Base-by-base conservation (phyloP, 2,113 vertebrate species). In the Myrmophylax atrothorax region DNA sequence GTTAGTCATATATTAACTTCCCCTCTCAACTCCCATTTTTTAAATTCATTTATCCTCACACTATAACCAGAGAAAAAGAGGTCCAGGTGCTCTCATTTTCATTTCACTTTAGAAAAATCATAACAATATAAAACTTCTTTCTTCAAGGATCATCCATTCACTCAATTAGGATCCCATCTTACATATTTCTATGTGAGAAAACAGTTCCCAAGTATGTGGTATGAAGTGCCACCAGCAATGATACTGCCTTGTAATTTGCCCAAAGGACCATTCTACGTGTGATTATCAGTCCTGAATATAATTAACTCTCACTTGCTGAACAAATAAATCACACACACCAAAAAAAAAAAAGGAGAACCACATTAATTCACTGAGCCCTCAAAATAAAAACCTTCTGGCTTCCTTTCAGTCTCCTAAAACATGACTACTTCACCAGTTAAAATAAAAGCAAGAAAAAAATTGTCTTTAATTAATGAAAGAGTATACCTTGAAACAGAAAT, bases 11-110 rank as follows among this genome's bases (percentile, higher is more conserved):
- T 47, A 69, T 58, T 58, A 72, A 60, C 67, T 44, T 79, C n/a
- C 28, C 59, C 64, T 80, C 67, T 80, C 35, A 76, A 28, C 23
- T 80, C 69, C 3, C 2, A 14, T 60, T 85, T 95, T 69, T 83
- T 1, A 62, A 94, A 87, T 79, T 64, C 6, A 85, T 83, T 90
- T 88, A 33, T 90, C 50, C 70, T 83, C 35, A 76, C 25, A 42
- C 18, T 56, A 37, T 14, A 85, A 49, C 25, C 18, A 63, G 50
- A 83, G 55, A 63, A 91, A 83, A 94, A 46, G 37, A 74, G 9
- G 17, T 58, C 81, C 55, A 82, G 29, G 35, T 87, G 49, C 15
- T 82, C 58, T 72, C n/a, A 73, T 89, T 94, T 92, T 87, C 42
- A 67, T 75, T 84, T 67, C 23, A 52, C 11, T 73, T 55, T 33